These are phyloP conservation scores for Trichomycterus rosablanca DNA, from an alignment of 2,113 vertebrate genomes.

Conservation along the genomic window DNA sequence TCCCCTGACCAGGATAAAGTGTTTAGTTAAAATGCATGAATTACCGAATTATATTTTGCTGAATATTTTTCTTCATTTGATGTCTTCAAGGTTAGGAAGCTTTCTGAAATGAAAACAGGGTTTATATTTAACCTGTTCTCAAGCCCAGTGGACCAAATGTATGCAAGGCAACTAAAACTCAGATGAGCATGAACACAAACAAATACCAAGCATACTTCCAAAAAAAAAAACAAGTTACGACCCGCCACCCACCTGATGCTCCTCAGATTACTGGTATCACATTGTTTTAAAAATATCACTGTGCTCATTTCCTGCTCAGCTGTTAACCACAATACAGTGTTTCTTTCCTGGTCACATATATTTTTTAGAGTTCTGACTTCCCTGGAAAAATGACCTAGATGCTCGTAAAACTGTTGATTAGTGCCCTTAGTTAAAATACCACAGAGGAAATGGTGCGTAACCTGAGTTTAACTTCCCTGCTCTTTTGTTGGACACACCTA, in stretches of 20 bases:
- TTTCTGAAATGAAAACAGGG: too few species aligned
- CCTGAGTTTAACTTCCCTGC: too few species aligned
- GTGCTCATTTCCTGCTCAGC: conserved; percentile 11
- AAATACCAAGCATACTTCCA: conserved; percentile 62
- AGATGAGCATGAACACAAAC: conserved; percentile 1
- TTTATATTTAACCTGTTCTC: too few species aligned
- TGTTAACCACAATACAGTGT: background rate
- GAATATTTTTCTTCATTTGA: too few species aligned
- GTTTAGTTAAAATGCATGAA: too few species aligned
- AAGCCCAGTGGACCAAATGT: too few species aligned
- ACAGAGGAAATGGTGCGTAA: background rate
- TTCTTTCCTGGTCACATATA: background rate
- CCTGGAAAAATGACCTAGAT: background rate
- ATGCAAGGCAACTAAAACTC: too few species aligned
- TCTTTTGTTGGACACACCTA: too few species aligned
- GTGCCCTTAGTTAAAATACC: background rate
- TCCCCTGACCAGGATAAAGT: too few species aligned
- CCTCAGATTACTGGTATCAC: background rate
- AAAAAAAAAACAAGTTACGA: conserved; percentile 54
- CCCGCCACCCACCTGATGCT: conserved; percentile 49
- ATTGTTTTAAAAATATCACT: conserved; percentile 4
- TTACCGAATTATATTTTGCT: too few species aligned
- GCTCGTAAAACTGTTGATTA: background rate
- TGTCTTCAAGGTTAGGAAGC: too few species aligned
- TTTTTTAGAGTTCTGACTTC: background rate